Conservation (phyloP, 2,888 invertebrate species). For the Mythimna loreyi region DNA sequence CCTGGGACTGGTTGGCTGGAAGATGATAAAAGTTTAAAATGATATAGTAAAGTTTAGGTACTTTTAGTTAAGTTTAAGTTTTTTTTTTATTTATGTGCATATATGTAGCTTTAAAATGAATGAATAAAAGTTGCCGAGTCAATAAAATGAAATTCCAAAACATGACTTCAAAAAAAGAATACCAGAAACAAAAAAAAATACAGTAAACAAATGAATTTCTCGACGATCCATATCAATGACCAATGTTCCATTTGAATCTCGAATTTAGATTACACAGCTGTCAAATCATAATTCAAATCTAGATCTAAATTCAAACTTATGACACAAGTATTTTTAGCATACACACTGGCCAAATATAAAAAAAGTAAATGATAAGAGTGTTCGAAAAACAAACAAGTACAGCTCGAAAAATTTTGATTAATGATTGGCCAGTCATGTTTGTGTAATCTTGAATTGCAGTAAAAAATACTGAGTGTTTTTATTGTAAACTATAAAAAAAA, state of each 20-base stretch:
- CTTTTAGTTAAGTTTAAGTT: too few species aligned
- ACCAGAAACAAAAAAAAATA: too few species aligned
- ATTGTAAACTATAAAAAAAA: neutral
- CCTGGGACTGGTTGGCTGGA: too few species aligned
- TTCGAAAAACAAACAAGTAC: slow-evolving; percentile 20
- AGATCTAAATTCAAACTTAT: neutral
- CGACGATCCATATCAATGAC: neutral
- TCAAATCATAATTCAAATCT: slow-evolving; percentile 11
- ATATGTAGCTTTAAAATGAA: too few species aligned
- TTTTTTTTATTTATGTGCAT: too few species aligned
- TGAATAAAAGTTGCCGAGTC: neutral
- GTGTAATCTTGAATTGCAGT: slow-evolving; percentile 14
- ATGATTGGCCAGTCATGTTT: slow-evolving; percentile 16
- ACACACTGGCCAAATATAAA: neutral
- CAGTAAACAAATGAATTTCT: neutral
- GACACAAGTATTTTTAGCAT: neutral
- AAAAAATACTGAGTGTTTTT: slow-evolving; percentile 3
- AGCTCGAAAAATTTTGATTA: slow-evolving; percentile 25
- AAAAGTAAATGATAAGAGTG: neutral
- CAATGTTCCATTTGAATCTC: slow-evolving; percentile 4
- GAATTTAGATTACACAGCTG: slow-evolving; percentile 13
- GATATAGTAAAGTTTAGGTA: too few species aligned
- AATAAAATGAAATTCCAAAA: too few species aligned
- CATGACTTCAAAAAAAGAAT: too few species aligned
- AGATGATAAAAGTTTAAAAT: neutral